These are phyloP conservation scores for Conus betulinus DNA, from an alignment of 1,140 invertebrate genomes.

Conservation along the genomic window DNA sequence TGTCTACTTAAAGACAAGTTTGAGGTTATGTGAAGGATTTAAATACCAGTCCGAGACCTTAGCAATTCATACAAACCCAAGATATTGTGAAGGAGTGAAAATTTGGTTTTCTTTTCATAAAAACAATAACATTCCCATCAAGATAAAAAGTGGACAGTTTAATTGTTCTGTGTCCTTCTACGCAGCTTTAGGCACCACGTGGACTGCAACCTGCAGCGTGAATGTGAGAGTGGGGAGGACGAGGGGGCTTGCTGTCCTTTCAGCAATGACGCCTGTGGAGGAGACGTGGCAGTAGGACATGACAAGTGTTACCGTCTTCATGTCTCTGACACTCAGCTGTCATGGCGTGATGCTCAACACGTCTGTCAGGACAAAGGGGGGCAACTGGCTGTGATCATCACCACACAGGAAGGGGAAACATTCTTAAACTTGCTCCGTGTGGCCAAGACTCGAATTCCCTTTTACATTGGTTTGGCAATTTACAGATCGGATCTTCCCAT, in stretches of 20 bases:
- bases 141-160: not conserved
- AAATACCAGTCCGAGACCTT: not conserved
- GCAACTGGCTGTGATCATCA: not conserved
- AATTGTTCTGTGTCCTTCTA: not conserved
- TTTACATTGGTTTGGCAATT: not conserved
- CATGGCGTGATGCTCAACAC: not conserved
- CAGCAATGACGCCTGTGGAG: conserved; percentile 20
- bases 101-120: not conserved
- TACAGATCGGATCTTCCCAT: not conserved
- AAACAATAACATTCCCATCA: not conserved
- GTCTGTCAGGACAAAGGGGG: not conserved
- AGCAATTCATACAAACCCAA: not conserved
- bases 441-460: not conserved
- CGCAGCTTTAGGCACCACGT: conserved; percentile 9
- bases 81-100: not conserved
- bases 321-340: not conserved
- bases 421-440: not conserved
- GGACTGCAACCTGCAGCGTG: not conserved
- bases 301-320: conserved; percentile 10
- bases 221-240: conserved; percentile 21
- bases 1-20: not conserved
- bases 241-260: conserved; percentile 20
- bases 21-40: not conserved
- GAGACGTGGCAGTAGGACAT: not conserved
- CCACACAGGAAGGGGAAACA: not conserved